Percentiles rank a stretch among this genome's conserved stretches.
Evolutionary conservation across 2,888 invertebrate species (phyloP).

Genomic region (Tachina fera): DNA sequence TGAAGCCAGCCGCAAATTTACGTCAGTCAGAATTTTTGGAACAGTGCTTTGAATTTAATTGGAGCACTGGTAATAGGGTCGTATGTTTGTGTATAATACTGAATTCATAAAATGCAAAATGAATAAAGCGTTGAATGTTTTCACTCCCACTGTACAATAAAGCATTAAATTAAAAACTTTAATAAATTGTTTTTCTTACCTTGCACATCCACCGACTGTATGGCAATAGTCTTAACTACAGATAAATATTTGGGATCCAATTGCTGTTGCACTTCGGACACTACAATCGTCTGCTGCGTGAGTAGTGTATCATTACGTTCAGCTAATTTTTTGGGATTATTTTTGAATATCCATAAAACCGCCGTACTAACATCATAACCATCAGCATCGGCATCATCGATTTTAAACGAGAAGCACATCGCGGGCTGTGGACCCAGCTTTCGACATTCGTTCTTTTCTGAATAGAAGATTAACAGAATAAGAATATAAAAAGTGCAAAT

Average conservation of each 20-base stretch:
- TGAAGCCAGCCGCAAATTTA: too few species aligned
- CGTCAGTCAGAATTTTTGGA: too few species aligned
- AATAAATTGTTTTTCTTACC: constrained; percentile 82
- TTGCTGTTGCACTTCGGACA: constrained; percentile 91
- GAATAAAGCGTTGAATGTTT: too few species aligned
- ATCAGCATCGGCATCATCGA: constrained; percentile 89
- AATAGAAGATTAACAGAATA: constrained; percentile 66
- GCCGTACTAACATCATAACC: constrained; percentile 90
- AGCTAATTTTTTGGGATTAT: constrained; percentile 73
- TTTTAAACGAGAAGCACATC: constrained; percentile 90
- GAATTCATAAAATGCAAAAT: too few species aligned
- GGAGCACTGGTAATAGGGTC: too few species aligned
- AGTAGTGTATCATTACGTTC: constrained; percentile 72
- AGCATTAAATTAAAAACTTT: too few species aligned
- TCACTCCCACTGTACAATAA: too few species aligned
- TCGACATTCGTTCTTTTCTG: constrained; percentile 84
- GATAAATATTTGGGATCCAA: constrained; percentile 87
- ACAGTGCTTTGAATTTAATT: too few species aligned
- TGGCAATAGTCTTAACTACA: constrained; percentile 91
- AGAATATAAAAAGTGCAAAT: neutral
- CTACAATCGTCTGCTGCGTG: constrained; percentile 87
- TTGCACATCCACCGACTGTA: constrained; percentile 89
- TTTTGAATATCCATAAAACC: constrained; percentile 92
- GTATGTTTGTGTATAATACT: too few species aligned
- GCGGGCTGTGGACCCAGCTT: constrained; percentile 84